phyloP scores from a whole-genome alignment of 1,140 invertebrate species.

The Micrasema longulum region DNA sequence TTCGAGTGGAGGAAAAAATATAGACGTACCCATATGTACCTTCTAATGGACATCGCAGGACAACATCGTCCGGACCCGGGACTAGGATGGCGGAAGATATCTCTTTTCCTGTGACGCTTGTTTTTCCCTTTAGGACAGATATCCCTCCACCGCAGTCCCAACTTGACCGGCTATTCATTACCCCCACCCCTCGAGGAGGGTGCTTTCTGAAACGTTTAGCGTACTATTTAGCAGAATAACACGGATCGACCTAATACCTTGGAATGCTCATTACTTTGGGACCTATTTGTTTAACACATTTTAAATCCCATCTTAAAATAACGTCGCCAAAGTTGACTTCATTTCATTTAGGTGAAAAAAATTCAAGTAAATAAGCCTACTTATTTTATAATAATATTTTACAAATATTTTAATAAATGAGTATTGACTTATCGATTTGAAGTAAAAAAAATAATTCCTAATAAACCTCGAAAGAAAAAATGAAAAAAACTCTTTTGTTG shows the following conservation, averaged over 20 bases:
- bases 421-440: too few species aligned
- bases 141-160: slow-evolving; percentile 6
- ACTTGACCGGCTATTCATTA: slow-evolving; percentile 39
- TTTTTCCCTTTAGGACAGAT: slow-evolving; percentile 24
- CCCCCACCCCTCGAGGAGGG: neutral
- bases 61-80: neutral
- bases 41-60: neutral
- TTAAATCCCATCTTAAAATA: too few species aligned
- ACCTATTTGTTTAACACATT: too few species aligned
- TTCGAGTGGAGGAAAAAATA: neutral
- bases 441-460: too few species aligned
- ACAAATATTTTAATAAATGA: too few species aligned
- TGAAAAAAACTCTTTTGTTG: too few species aligned
- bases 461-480: too few species aligned
- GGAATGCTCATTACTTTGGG: neutral
- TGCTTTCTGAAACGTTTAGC: slow-evolving; percentile 35
- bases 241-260: slow-evolving; percentile 24
- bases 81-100: slow-evolving; percentile 14
- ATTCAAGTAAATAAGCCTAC: too few species aligned
- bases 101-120: slow-evolving; percentile 20
- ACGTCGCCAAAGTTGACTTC: too few species aligned
- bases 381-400: too few species aligned
- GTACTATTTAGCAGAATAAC: slow-evolving; percentile 32
- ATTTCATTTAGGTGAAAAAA: too few species aligned
- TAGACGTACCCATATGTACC: slow-evolving; percentile 1